Base-by-base conservation (phyloP, 2,888 invertebrate genomes). In the Metellina segmentata region DNA sequence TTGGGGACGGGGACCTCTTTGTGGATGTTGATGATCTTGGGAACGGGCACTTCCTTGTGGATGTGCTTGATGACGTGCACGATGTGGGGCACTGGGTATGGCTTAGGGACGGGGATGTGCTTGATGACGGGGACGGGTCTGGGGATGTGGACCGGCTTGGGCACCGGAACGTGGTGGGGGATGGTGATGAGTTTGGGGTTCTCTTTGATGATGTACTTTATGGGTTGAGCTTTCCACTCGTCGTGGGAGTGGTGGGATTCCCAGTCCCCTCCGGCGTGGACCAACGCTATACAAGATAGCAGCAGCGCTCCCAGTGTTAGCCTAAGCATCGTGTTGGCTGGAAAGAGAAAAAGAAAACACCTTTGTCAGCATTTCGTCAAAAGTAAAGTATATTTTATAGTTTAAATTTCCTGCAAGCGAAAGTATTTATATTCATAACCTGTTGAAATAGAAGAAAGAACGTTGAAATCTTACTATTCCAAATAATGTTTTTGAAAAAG, bases 121-220 rank as follows among this genome's bases (percentile, higher is more conserved):
- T 93, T 93, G 85, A 85, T 85, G 79, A 90, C 90, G 7, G 92
- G 92, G 16, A 90, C 90, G 11, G 77, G 87, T 48, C 88, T 93
- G 20, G 90, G 92, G 51, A 93, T 90, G 87, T 90, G 86, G 8
- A 87, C 87, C 16, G 89, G 88, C 69, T 93, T 93, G n/a, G 92
- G 92, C 0, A 93, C 88, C 11, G 92, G 92, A 4, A 93, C 90
- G 69, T 93, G 92, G 75, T 93, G 92, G 0, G 92, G 92, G 52
- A 93, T 93, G 79, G 92, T 93, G 81, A 93, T 93, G 74, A 93
- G 87, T 72, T 93, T 93, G 6, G 92, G 92, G 52, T 93, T 89
- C 49, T 90, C 92, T 7, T 93, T 93, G 81, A 93, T 89, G 90
- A 93, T 93, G 69, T 93, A 93, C 48, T 93, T 93, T 78, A 93